Evolutionary conservation across 1,140 invertebrate genomes (phyloP), one percentile per base, ranked within the genome.

Genomic region (Psilanteris sp.): DNA sequence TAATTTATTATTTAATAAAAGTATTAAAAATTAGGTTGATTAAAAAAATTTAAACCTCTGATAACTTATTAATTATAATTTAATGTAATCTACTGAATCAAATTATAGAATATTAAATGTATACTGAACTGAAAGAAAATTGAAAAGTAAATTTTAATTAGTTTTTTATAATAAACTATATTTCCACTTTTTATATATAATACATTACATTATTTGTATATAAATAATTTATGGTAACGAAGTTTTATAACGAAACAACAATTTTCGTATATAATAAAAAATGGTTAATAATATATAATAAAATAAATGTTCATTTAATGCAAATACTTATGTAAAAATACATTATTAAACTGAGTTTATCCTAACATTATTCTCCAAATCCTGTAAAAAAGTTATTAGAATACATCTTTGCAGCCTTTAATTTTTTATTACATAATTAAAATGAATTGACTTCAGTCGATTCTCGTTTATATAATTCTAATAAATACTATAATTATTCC

Each of bases 81-180:
- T n/a, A n/a, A n/a, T n/a, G n/a, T n/a, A n/a, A n/a, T n/a, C n/a
- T n/a, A n/a, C n/a, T n/a, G n/a, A n/a, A n/a, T n/a, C n/a, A n/a
- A n/a, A n/a, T n/a, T n/a, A n/a, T n/a, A n/a, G n/a, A n/a, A n/a
- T n/a, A n/a, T n/a, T n/a, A n/a, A n/a, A n/a, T n/a, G n/a, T n/a
- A n/a, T n/a, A n/a, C n/a, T n/a, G n/a, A n/a, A n/a, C n/a, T n/a
- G n/a, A n/a, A n/a, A n/a, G n/a, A n/a, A n/a, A n/a, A n/a, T n/a
- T n/a, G n/a, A n/a, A n/a, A n/a, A n/a, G n/a, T n/a, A n/a, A n/a
- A n/a, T n/a, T n/a, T n/a, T n/a, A n/a, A n/a, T n/a, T n/a, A n/a
- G n/a, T n/a, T n/a, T n/a, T n/a, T 61, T 14, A 36, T 66, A 54
- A 54, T 66, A 54, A 66, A 66, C 48, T 54, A 66, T 66, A 66